Conservation (phyloP, 53 echinoderm and acorn worm species). For the Luidia sarsii region DNA sequence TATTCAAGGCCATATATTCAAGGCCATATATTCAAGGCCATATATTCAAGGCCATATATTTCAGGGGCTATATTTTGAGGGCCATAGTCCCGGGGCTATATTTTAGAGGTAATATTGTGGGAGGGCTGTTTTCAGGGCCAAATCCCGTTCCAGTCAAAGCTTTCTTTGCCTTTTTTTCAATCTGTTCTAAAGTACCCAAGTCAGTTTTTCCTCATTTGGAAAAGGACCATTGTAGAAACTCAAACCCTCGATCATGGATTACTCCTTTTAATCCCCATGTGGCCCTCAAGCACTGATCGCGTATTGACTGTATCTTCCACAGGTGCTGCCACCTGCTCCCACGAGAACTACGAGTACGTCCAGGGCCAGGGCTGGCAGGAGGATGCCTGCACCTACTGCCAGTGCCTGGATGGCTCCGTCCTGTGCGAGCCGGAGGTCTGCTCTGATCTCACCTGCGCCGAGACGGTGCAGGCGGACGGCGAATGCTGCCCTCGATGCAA, state of each 20-base stretch:
- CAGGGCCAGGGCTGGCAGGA: conserved; percentile 20
- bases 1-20: too few species aligned
- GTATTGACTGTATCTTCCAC: background rate
- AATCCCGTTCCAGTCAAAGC: too few species aligned
- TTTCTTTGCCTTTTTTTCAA: too few species aligned
- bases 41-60: too few species aligned
- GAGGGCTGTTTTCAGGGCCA: too few species aligned
- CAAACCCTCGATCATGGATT: background rate
- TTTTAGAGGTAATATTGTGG: too few species aligned
- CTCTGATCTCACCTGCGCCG: conserved; percentile 3
- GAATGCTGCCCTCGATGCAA: conserved; percentile 49
- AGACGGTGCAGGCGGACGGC: conserved; percentile 9
- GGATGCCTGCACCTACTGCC: conserved; percentile 26
- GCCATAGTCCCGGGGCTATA: too few species aligned
- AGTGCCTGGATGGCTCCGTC: conserved; percentile 11
- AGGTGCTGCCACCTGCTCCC: background rate
- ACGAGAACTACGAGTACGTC: background rate
- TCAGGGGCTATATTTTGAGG: too few species aligned
- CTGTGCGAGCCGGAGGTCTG: conserved; percentile 28
- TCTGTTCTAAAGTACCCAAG: too few species aligned
- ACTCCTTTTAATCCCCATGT: background rate
- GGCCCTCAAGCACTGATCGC: too few species aligned
- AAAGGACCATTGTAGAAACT: background rate
- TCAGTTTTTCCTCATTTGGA: background rate
- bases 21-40: too few species aligned